These are phyloP conservation scores for Petrosia ficiformis DNA, from an alignment of 37 sponge, comb jelly and placozoan species.

Conservation along the genomic window DNA sequence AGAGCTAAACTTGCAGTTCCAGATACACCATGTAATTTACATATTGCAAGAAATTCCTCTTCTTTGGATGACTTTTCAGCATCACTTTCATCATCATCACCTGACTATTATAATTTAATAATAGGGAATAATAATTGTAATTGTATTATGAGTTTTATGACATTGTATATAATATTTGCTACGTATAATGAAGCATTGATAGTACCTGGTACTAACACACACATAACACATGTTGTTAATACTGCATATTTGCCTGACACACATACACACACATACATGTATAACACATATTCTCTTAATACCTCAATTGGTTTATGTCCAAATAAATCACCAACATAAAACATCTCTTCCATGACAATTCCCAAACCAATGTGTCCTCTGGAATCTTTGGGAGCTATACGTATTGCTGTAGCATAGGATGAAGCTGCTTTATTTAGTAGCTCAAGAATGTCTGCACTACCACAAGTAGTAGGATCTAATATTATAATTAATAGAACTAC, in stretches of 20 bases:
- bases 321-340: slow-evolving; percentile 76
- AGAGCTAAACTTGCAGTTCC: slow-evolving; percentile 65
- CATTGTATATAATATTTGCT: not conserved
- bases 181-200: too few relatives aligned
- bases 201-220: not conserved
- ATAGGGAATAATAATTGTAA: not conserved
- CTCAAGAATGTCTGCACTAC: not conserved
- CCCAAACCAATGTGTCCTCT: slow-evolving; percentile 76
- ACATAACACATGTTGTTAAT: not conserved
- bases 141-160: not conserved
- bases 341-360: slow-evolving; percentile 85
- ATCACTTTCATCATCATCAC: slow-evolving; percentile 54
- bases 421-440: not conserved
- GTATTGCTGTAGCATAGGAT: slow-evolving; percentile 81
- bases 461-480: not conserved
- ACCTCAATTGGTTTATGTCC: slow-evolving; percentile 36
- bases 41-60: slow-evolving; percentile 95
- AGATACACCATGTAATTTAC: slow-evolving; percentile 82
- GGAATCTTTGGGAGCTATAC: slow-evolving; percentile 36
- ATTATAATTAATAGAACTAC: not conserved
- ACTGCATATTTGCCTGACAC: not conserved
- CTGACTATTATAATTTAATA: slow-evolving; percentile 14
- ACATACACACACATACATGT: not conserved
- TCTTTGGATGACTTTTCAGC: slow-evolving; percentile 67
- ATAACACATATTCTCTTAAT: not conserved